phyloP scores from a whole-genome alignment of 2,888 invertebrate species.

The Synanthedon andrenaeformis region DNA sequence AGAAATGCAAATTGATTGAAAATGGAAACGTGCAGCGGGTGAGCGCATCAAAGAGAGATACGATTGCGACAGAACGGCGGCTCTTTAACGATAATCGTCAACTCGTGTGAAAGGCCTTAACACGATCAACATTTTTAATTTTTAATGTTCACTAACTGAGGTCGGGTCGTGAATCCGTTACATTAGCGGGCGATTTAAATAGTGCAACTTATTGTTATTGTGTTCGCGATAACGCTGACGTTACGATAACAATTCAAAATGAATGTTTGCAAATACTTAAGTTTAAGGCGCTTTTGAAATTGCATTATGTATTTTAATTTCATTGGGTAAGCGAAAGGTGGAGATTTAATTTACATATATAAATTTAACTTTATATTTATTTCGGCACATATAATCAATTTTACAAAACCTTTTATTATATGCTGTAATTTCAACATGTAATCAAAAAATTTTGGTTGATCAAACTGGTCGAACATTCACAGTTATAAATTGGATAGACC shows the following conservation, averaged over 20 bases:
- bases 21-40: slow-evolving; percentile 19
- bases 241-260: slow-evolving; percentile 3
- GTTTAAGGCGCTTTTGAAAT: slow-evolving; percentile 2
- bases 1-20: neutral
- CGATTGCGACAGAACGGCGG: slow-evolving; percentile 24
- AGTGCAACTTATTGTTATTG: slow-evolving; percentile 7
- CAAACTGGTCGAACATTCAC: no score
- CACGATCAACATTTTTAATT: slow-evolving; percentile 7
- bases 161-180: slow-evolving; percentile 12
- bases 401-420: no score
- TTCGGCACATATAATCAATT: no score
- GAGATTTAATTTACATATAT: no score
- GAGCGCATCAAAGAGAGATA: slow-evolving; percentile 25
- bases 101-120: slow-evolving; percentile 26
- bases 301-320: slow-evolving; percentile 1
- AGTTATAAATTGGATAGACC: no score
- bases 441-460: no score
- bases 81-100: slow-evolving; percentile 24
- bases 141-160: slow-evolving; percentile 8
- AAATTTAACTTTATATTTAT: no score
- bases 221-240: neutral
- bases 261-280: slow-evolving; percentile 1
- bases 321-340: neutral
- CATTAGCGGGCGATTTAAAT: slow-evolving; percentile 2
- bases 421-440: no score